Conservation (phyloP, 2,797 vertebrate genomes). For the Geotrypetes seraphini region DNA sequence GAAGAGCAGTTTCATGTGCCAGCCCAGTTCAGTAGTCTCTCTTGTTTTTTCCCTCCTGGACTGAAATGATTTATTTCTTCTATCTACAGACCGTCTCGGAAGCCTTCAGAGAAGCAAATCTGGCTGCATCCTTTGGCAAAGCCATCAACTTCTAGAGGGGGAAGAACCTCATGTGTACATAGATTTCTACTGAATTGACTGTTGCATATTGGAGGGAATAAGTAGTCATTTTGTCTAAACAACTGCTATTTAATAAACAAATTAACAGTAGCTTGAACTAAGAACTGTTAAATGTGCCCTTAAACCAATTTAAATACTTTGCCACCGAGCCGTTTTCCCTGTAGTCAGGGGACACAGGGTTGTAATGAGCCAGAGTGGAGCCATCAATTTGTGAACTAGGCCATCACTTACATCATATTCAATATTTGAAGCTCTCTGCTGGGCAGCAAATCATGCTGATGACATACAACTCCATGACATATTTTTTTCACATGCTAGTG, state of each 20-base stretch:
- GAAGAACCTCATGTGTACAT: constrained; percentile 29
- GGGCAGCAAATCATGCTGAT: no score
- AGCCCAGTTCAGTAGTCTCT: neutral
- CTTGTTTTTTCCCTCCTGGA: neutral
- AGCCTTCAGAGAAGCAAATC: constrained; percentile 96
- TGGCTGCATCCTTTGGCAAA: constrained; percentile 94
- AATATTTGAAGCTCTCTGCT: no score
- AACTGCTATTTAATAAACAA: constrained; percentile 34
- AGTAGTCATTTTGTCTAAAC: constrained; percentile 21
- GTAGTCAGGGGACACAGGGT: no score
- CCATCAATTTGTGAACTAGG: no score
- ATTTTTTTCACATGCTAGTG: no score
- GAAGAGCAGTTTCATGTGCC: neutral
- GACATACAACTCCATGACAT: no score
- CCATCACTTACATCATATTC: no score
- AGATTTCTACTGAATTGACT: constrained; percentile 22
- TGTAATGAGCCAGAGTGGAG: no score
- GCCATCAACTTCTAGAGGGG: constrained; percentile 87
- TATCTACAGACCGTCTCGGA: constrained; percentile 85
- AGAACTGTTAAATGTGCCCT: constrained; percentile 34
- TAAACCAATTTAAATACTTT: constrained; percentile 28
- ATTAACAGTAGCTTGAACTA: constrained; percentile 30
- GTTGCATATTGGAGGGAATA: constrained; percentile 23
- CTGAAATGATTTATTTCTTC: no score
- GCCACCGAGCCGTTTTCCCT: no score